phyloP scores from a whole-genome alignment of 1,140 invertebrate genomes.

The Zaprionus gabonicus region DNA sequence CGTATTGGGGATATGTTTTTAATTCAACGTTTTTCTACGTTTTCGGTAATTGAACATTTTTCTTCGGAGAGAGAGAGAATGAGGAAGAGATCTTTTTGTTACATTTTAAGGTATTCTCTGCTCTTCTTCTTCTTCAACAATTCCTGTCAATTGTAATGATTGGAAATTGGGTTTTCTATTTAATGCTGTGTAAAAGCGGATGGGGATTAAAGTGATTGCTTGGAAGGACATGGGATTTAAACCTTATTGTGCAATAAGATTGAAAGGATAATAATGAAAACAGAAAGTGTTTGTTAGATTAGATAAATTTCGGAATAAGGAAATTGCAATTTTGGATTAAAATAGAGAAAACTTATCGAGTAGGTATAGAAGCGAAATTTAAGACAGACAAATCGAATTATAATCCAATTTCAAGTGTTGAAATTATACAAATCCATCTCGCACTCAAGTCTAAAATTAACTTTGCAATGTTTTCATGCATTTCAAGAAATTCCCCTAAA shows the following conservation, averaged over 20 bases:
- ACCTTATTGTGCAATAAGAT: not conserved
- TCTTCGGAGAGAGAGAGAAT: not conserved
- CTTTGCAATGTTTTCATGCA: not conserved
- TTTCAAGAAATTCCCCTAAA: too few relatives aligned
- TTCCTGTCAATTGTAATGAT: constrained; percentile 35
- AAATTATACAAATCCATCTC: not conserved
- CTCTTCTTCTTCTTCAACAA: not conserved
- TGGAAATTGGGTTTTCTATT: constrained; percentile 30
- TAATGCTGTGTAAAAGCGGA: constrained; percentile 8
- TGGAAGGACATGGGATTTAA: not conserved
- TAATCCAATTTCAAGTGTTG: not conserved
- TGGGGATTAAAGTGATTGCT: constrained; percentile 13
- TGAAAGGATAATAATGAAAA: not conserved
- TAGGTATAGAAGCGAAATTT: not conserved
- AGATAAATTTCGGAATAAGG: not conserved
- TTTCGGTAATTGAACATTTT: constrained; percentile 42
- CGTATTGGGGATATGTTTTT: constrained; percentile 21
- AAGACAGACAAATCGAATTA: not conserved
- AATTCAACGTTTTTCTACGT: constrained; percentile 23
- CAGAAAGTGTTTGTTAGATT: not conserved
- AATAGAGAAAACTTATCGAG: not conserved
- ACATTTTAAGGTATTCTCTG: constrained; percentile 3
- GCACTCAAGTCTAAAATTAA: not conserved
- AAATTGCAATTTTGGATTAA: not conserved
- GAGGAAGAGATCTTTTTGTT: not conserved